These are phyloP conservation scores for Eciton burchellii DNA, from an alignment of 1,140 invertebrate genomes.

Conservation along the genomic window DNA sequence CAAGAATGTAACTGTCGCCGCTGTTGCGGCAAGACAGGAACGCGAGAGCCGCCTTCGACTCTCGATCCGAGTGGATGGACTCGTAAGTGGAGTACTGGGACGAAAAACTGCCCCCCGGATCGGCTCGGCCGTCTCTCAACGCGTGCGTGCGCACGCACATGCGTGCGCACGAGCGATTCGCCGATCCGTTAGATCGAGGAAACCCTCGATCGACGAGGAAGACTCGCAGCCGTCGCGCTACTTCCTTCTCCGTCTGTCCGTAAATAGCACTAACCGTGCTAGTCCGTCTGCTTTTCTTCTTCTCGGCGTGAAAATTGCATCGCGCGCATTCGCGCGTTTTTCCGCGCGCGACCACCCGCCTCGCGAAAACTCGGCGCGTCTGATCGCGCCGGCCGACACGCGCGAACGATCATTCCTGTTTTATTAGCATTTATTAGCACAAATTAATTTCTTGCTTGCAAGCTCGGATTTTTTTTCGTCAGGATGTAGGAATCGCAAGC, in stretches of 20 bases:
- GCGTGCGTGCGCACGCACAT: background rate
- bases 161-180: constrained; percentile 3
- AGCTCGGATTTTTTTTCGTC: no score
- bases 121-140: constrained; percentile 53
- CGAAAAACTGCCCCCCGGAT: constrained; percentile 81
- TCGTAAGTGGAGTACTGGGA: constrained; percentile 83
- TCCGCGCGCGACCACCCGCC: constrained; percentile 31
- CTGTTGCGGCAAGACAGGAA: constrained; percentile 51
- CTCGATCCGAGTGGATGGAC: constrained; percentile 73
- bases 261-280: background rate
- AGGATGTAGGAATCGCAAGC: no score
- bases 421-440: no score
- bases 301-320: constrained; percentile 54
- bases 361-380: background rate
- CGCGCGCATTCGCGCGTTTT: constrained; percentile 47
- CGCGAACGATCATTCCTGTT: no score
- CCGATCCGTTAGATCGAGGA: constrained; percentile 78
- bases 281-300: constrained; percentile 23
- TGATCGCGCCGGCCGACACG: background rate
- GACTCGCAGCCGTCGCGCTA: constrained; percentile 3
- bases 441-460: no score
- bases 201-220: constrained; percentile 74
- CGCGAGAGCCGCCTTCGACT: constrained; percentile 69
- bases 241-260: constrained; percentile 22
- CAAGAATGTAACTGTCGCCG: constrained; percentile 58